Conservation (phyloP, 2,888 invertebrate species). For the Rhagonycha lutea region DNA sequence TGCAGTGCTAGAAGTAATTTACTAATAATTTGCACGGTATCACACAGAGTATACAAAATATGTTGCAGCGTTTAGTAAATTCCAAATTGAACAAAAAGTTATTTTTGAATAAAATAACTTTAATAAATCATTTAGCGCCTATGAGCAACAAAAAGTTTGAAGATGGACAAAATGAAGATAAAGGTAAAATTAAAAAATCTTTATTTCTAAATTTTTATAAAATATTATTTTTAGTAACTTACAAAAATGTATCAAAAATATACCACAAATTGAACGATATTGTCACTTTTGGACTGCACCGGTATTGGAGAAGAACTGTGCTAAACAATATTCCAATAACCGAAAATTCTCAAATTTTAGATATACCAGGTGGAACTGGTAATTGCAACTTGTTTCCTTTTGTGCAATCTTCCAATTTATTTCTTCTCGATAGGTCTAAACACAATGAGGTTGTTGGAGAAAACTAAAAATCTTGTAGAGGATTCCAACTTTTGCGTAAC, state of each 20-base stretch:
- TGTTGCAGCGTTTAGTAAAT: background rate
- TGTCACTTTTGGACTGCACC: background rate
- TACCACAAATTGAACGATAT: background rate
- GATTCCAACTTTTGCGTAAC: background rate
- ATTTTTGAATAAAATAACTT: background rate
- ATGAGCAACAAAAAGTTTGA: background rate
- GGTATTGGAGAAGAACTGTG: background rate
- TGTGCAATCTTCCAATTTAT: background rate
- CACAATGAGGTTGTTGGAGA: background rate
- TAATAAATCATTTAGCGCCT: background rate
- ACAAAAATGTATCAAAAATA: background rate
- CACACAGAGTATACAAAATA: background rate
- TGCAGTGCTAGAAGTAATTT: no score
- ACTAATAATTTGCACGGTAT: background rate
- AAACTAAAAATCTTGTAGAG: background rate
- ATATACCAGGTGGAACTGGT: background rate
- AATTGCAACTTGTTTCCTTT: background rate
- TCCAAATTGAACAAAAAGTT: background rate
- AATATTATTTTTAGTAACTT: background rate
- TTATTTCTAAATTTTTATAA: background rate
- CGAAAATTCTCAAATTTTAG: background rate
- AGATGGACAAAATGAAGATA: background rate
- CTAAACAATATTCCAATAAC: background rate
- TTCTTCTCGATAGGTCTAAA: background rate
- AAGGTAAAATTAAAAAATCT: background rate